A percentile compares a stretch with the other conserved stretches of the same genome.
Conservation (phyloP, 2,113 vertebrate species). For the Salminus brasiliensis region DNA sequence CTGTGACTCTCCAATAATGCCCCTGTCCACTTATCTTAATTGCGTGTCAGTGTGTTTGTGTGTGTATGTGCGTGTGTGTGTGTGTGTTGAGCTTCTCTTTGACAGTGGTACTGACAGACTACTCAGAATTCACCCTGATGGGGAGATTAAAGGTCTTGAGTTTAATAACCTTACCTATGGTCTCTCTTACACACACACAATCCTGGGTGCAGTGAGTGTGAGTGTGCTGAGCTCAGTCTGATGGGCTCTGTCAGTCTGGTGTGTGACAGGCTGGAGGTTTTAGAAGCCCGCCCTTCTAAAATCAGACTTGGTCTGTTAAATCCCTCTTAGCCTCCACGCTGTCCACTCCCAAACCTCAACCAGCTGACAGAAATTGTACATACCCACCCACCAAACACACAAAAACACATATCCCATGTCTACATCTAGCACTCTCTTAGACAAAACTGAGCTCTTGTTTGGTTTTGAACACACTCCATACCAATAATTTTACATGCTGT, state of each 20-base stretch:
- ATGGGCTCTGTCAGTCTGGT: slow-evolving; percentile 43
- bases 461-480: too few relatives aligned
- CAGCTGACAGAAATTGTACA: neutral
- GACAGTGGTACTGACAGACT: slow-evolving; percentile 47
- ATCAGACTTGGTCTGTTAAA: neutral
- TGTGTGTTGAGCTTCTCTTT: slow-evolving; percentile 24
- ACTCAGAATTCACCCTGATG: slow-evolving; percentile 40
- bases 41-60: slow-evolving; percentile 50
- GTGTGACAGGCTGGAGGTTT: slow-evolving; percentile 27
- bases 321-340: slow-evolving; percentile 3
- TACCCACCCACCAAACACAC: too few relatives aligned
- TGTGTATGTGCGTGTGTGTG: slow-evolving; percentile 14
- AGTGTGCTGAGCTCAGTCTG: slow-evolving; percentile 17
- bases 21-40: slow-evolving; percentile 59
- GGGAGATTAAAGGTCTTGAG: slow-evolving; percentile 43
- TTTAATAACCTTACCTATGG: slow-evolving; percentile 43
- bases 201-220: slow-evolving; percentile 5
- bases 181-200: neutral
- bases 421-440: neutral
- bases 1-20: slow-evolving; percentile 49
- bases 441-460: too few relatives aligned
- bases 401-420: neutral
- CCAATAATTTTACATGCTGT: too few relatives aligned
- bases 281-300: slow-evolving; percentile 14
- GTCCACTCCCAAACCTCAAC: neutral